A percentile compares a stretch with the other conserved stretches of the same genome.
phyloP scores from a whole-genome alignment of 2,113 vertebrate genomes.

The Pseudolaguvia tuberculata region DNA sequence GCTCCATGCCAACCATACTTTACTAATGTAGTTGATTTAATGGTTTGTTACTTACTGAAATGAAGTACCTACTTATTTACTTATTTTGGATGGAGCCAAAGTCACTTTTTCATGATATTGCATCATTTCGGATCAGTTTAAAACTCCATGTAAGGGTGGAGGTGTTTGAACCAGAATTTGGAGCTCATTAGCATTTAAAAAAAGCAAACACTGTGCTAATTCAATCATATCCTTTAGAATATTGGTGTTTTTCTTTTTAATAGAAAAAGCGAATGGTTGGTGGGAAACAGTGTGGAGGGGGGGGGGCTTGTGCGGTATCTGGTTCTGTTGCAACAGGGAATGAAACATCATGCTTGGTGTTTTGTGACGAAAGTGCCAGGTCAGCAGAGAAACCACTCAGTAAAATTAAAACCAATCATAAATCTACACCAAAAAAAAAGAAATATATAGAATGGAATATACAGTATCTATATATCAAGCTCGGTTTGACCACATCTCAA shows the following conservation, averaged over 20 bases:
- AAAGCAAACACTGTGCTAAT: conserved; percentile 48
- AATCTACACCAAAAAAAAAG: conserved; percentile 45
- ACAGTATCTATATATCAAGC: conserved; percentile 32
- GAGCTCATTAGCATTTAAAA: conserved; percentile 50
- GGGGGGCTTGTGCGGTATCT: conserved; percentile 36
- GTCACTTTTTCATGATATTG: neutral
- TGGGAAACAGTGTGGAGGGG: neutral
- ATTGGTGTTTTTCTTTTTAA: conserved; percentile 32
- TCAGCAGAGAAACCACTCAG: conserved; percentile 55
- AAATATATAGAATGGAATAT: conserved; percentile 30
- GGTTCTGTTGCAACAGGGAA: conserved; percentile 36
- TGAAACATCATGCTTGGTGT: conserved; percentile 18
- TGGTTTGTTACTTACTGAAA: no score
- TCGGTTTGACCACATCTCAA: conserved; percentile 39
- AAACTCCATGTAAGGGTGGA: neutral
- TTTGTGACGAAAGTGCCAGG: conserved; percentile 28
- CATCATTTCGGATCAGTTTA: neutral
- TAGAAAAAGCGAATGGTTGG: neutral
- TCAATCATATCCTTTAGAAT: conserved; percentile 38
- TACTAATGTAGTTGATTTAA: no score
- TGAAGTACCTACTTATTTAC: no score
- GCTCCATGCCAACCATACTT: no score
- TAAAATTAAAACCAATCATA: conserved; percentile 53
- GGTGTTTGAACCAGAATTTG: conserved; percentile 39
- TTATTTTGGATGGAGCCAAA: no score